Base-by-base conservation (phyloP, 2,888 invertebrate species). In the Platycheirus rosarum region DNA sequence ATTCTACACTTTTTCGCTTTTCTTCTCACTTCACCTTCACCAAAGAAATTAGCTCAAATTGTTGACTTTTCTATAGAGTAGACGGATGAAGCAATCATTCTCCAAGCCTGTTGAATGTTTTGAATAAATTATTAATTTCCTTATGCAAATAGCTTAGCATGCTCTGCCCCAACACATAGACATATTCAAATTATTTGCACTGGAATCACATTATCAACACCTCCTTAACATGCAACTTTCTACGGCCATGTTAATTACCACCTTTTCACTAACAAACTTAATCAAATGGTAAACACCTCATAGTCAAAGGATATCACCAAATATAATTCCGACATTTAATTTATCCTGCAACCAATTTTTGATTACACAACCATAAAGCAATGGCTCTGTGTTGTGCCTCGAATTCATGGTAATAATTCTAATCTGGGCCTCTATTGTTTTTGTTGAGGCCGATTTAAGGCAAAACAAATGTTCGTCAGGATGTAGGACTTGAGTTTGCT, bases 311-410 rank as follows among this genome's bases (percentile, higher is more conserved):
- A 40, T 13, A 40, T 40, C 13, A 40, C 37, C n/a, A 4, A 23
- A 23, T 40, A 40, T 40, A 40, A 40, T 40, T n/a, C n/a, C n/a
- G 13, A 13, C 37, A 40, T 40, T 40, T 13, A 40, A 40, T 40
- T 40, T 40, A 40, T 40, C 13, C 13, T 13, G 37, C 37, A 13
- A 13, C 6, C 2, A 40, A n/a, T 40, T 8, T 32, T 40, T 40
- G 37, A 40, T 2, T 40, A 40, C 7, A 40, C 37, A 40, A 13
- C 37, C 7, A n/a, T 4, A 40, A 8, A 32, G 37, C 37, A 5
- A 13, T 40, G 37, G 37, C 37, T 13, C 13, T 40, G 37, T 40
- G 3, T 40, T 32, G 13, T 35, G 35, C 7, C 8, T 7, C 8
- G 29, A 7, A 40, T 40, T 40, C 37, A 40, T 40, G 37, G 37